Evolutionary conservation across 2,797 vertebrate species (phyloP), one percentile per base, ranked within the genome.

Genomic region (Linurgus olivaceus): DNA sequence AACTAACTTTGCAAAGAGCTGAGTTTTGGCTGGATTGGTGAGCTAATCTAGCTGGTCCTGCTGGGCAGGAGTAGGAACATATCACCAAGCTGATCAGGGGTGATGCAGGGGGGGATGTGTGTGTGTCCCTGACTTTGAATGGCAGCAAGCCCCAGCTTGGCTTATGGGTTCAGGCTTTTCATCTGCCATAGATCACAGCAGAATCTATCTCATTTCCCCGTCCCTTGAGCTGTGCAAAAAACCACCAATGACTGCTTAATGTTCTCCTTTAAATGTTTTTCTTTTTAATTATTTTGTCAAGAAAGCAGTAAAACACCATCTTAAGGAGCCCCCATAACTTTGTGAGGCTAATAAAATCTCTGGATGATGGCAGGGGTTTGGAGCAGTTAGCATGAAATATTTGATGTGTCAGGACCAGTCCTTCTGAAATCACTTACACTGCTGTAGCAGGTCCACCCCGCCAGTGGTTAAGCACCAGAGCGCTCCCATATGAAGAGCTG

Each of bases 261-360:
- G 42, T 68, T 93, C 81, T 95, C 74, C 75, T 92, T 93, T 73
- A 88, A 86, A 68, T 92, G 68, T 92, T 94, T 95, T 93, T 48
- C 38, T 94, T 75, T 84, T 85, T 82, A 81, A 93, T 88, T 94
- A 76, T 85, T 95, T 94, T 94, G 52, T 76, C 87, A 68, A 87
- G 73, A 86, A 90, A 71, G 72, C 52, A 70, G 70, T 96, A 88
- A 93, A 94, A 33, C 58, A 67, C 73, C 45, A 44, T 70, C 63
- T 65, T 75, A 92, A 91, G 72, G 74, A 91, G 35, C 54, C 31
- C 72, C 50, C 54, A 50, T 93, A 94, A 88, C 71, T 96, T 59
- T 0, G 6, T 76, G 40, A 80, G 61, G 85, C 77, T 93, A 67
- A 75, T 94, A 94, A 95, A 94, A 93, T 80, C 77, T 81, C 55